These are phyloP conservation scores for Malacosoma neustria DNA, from an alignment of 2,888 invertebrate genomes.

Conservation along the genomic window DNA sequence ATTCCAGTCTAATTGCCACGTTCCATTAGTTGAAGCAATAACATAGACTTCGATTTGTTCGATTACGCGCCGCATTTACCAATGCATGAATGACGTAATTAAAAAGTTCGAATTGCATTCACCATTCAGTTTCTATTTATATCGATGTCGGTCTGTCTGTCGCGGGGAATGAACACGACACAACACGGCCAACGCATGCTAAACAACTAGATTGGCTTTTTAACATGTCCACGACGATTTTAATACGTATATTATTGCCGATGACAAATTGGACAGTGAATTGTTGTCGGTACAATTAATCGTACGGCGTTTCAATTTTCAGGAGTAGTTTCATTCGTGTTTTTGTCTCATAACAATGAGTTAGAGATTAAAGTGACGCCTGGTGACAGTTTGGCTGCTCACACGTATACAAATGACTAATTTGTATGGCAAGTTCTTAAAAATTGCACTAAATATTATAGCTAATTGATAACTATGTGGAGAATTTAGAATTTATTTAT, in stretches of 20 bases:
- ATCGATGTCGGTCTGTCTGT: not conserved
- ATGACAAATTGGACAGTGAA: not conserved
- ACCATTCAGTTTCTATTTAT: not conserved
- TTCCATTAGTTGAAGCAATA: too few species aligned
- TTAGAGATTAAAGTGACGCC: not conserved
- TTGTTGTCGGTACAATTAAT: not conserved
- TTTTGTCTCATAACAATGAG: too few species aligned
- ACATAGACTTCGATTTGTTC: too few species aligned
- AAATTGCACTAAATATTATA: too few species aligned
- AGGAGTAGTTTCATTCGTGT: too few species aligned
- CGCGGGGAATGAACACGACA: not conserved
- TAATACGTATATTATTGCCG: not conserved
- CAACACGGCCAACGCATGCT: not conserved
- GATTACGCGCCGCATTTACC: not conserved
- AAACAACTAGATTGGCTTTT: not conserved
- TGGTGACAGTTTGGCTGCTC: too few species aligned
- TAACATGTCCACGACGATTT: not conserved
- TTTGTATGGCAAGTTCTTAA: not conserved
- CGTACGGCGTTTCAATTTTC: not conserved
- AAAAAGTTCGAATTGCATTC: not conserved
- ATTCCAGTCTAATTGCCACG: too few species aligned
- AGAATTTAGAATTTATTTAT: too few species aligned
- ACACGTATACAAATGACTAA: not conserved
- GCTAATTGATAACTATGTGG: too few species aligned
- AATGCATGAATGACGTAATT: not conserved